Evolutionary conservation across 2,888 invertebrate species (phyloP).

Genomic region (Nymphalis c-album): DNA sequence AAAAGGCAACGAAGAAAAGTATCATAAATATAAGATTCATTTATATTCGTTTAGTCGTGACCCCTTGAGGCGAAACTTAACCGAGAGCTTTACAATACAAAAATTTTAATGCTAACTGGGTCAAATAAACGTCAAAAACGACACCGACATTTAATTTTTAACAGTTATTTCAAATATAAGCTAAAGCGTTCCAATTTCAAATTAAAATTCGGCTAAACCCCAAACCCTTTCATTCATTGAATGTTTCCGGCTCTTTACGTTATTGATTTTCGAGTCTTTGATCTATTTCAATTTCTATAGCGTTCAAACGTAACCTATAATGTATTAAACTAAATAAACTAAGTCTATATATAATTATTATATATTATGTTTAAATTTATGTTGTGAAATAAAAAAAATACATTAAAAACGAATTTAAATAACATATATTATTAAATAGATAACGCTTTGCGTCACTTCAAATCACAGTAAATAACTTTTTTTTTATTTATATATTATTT

Average conservation of each 20-base stretch:
- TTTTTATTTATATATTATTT: no score
- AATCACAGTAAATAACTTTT: no score
- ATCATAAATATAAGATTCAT: constrained; percentile 81
- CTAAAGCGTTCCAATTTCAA: constrained; percentile 61
- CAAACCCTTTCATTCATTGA: constrained; percentile 67
- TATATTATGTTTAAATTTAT: neutral
- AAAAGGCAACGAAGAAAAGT: constrained; percentile 70
- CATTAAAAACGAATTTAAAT: no score
- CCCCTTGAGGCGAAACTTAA: constrained; percentile 63
- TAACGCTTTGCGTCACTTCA: no score
- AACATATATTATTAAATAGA: no score
- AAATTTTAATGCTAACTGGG: constrained; percentile 26
- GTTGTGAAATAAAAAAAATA: no score
- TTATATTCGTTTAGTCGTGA: constrained; percentile 76
- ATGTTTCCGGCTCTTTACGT: constrained; percentile 63
- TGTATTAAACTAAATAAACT: constrained; percentile 9
- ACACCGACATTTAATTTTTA: constrained; percentile 40
- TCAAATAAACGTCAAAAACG: constrained; percentile 29
- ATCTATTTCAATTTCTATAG: constrained; percentile 56
- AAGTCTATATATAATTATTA: neutral
- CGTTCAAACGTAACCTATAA: constrained; percentile 11
- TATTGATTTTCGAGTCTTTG: constrained; percentile 67
- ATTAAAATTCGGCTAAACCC: constrained; percentile 68
- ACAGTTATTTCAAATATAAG: constrained; percentile 35
- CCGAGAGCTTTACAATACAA: constrained; percentile 40